Evolutionary conservation across 1,140 invertebrate species (phyloP), one percentile per base, ranked within the genome.

Genomic region (Cydia pomonella): DNA sequence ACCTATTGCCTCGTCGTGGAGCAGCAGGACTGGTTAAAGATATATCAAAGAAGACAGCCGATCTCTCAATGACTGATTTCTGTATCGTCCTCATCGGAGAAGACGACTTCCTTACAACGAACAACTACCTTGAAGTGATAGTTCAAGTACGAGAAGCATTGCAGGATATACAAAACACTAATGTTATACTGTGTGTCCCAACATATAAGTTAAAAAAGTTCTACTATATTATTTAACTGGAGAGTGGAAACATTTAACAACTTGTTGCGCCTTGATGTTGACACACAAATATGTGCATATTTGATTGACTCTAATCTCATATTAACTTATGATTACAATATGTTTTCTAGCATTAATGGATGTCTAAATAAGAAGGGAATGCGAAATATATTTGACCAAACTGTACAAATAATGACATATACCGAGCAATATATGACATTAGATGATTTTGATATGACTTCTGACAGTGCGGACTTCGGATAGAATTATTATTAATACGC

Each of bases 1-100:
- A 53, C 47, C n/a, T 53, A 53, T n/a, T 53, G 18, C 47, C 47
- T n/a, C n/a, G 18, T 53, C 47, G 47, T 53, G 47, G 47, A 53
- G 16, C n/a, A n/a, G 16, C n/a, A 53, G 47, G 16, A n/a, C 47
- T 53, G 13, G n/a, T 53, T 7, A 6, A 53, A 53, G 1, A 53
- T 16, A 53, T 53, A 53, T 53, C 47, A 53, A 2, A 53, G 6
- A 53, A 53, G 47, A 53, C 47, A 6, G 47, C n/a, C 16, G 47
- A 53, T n/a, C 47, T 53, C 47, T 5, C 47, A n/a, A 53, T 18
- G n/a, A 7, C 13, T 13, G 47, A 53, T 6, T 53, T n/a, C 7
- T 53, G n/a, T 53, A 16, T 53, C 16, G 18, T 53, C n/a, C 47
- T 53, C n/a, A 18, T 53, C 47, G 47, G 47, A 2, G 47, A 53